phyloP scores from a whole-genome alignment of 2,797 vertebrate species.

The Poliocrania exsul region DNA sequence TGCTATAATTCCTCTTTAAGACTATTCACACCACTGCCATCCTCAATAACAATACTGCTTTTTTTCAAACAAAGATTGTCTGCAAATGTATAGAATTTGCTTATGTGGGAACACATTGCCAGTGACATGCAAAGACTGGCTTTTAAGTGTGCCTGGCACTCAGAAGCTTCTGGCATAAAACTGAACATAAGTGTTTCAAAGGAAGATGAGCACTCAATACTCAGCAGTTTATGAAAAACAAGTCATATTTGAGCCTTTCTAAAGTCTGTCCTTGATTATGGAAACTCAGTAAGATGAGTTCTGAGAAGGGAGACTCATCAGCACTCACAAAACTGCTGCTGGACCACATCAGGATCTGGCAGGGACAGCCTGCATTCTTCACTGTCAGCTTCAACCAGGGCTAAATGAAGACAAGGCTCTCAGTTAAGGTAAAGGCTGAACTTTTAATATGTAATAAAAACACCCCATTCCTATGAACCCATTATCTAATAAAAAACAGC shows the following conservation, averaged over 20 bases:
- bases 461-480: constrained; percentile 42
- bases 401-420: constrained; percentile 46
- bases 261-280: constrained; percentile 6
- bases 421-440: constrained; percentile 43
- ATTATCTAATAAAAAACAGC: constrained; percentile 55
- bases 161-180: background rate
- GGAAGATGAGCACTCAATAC: background rate
- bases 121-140: background rate
- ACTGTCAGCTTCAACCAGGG: constrained; percentile 60
- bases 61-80: background rate
- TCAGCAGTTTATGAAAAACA: background rate
- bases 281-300: background rate
- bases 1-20: background rate
- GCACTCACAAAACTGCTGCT: background rate
- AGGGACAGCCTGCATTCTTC: constrained; percentile 26
- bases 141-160: background rate
- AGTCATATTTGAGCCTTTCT: background rate
- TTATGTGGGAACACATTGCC: background rate
- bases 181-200: background rate
- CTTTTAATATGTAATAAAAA: constrained; percentile 76
- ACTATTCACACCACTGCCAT: background rate
- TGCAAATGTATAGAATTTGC: background rate
- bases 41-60: background rate
- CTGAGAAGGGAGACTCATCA: background rate
- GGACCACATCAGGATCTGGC: constrained; percentile 52